Base-by-base conservation (phyloP, 2,888 invertebrate species). In the Sialis lutaria region DNA sequence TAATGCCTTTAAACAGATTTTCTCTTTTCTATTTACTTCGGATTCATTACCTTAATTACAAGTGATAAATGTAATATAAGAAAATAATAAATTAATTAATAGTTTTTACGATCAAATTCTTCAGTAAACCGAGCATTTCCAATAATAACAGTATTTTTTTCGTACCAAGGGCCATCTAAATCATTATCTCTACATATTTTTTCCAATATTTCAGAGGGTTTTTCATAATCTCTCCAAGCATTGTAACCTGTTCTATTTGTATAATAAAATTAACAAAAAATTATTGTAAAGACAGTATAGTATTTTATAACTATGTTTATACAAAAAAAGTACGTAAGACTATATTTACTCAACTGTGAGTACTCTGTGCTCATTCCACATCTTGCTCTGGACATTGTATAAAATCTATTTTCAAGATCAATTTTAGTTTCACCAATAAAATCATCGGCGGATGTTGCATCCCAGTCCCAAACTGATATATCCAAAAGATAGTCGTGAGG, bases 361-460 rank as follows among this genome's bases (percentile, higher is more conserved):
- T 84, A 93, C 56, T 74, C 73, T 40, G 68, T 67, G 1, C 85
- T 63, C 9, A 93, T 61, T 0, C 92, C 92, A 55, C 90, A 83
- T 4, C 73, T 73, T 0, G 84, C 89, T 49, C 86, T 70, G 59
- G 90, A 87, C 52, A 74, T 75, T 12, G 81, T 79, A 59, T 84
- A 87, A 60, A 82, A 82, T 50, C 92, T 74, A 63, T 89, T 85
- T 66, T 93, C 93, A 42, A 93, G 65, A 63, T 93, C 92, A 50
- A 93, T 80, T 50, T 67, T 69, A 0, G 91, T 92, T 55, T 77
- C 79, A 0, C 92, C 93, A 55, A 93, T 87, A 6, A 90, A 62
- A 57, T 88, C 85, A 58, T 91, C 86, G 3, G 69, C 61, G 2
- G 75, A 71, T 2, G 73, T 62, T 3, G 72, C 58, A 56, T 89